These are phyloP conservation scores for Sphinx pinastri DNA, from an alignment of 2,888 invertebrate genomes.

Conservation along the genomic window DNA sequence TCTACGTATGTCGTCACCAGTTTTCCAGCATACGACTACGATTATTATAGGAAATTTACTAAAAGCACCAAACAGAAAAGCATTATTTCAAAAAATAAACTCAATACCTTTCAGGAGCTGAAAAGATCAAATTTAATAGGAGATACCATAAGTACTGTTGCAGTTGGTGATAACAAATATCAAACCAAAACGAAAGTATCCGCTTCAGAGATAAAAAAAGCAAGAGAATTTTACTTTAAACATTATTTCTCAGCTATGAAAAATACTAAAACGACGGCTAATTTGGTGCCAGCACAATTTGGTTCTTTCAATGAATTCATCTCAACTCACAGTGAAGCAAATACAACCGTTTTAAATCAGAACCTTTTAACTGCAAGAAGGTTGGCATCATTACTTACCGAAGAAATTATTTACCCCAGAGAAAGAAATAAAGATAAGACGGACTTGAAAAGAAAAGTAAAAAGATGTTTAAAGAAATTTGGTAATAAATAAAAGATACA, in stretches of 20 bases:
- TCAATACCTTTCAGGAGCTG: constrained; percentile 9
- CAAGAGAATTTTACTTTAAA: constrained; percentile 67
- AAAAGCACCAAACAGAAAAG: constrained; percentile 31
- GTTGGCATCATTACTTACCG: constrained; percentile 54
- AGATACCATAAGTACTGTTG: constrained; percentile 37
- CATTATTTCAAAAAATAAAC: constrained; percentile 34
- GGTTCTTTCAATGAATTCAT: neutral
- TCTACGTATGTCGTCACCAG: constrained; percentile 66
- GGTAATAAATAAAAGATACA: neutral
- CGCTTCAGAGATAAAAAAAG: constrained; percentile 56
- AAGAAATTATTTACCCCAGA: constrained; percentile 34
- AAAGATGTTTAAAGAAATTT: constrained; percentile 22
- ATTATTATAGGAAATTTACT: constrained; percentile 31
- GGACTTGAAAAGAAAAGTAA: constrained; percentile 25
- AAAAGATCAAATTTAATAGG: neutral
- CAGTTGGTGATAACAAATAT: constrained; percentile 46
- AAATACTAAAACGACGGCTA: constrained; percentile 37
- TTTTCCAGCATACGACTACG: constrained; percentile 56
- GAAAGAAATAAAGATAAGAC: neutral
- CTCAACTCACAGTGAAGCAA: neutral
- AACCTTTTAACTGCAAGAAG: constrained; percentile 59
- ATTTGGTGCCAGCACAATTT: constrained; percentile 29
- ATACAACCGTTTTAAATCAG: neutral
- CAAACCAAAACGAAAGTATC: constrained; percentile 48
- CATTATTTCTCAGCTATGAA: constrained; percentile 51